A percentile compares a stretch with the other conserved stretches of the same genome.
Conservation (phyloP, 2,888 invertebrate species). For the Drosophila merina region DNA sequence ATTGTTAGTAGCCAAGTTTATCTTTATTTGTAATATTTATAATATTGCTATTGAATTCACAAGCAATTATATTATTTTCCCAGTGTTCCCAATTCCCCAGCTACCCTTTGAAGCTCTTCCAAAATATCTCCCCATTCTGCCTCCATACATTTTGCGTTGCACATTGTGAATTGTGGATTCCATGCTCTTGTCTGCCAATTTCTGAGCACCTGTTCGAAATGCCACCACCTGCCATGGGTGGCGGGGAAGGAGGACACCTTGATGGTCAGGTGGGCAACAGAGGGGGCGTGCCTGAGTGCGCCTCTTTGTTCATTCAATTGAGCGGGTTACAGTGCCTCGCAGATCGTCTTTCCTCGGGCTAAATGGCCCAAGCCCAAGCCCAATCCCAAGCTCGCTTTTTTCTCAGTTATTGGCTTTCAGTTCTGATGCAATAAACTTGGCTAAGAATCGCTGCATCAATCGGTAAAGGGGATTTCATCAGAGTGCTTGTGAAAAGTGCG, state of each 20-base stretch:
- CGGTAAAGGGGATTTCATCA: conserved; percentile 17
- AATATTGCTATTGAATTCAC: not conserved
- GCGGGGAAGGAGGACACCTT: not conserved
- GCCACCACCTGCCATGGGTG: conserved; percentile 33
- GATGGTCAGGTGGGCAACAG: not conserved
- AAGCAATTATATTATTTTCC: not conserved
- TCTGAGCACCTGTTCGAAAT: conserved; percentile 39
- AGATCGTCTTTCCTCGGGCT: conserved; percentile 32
- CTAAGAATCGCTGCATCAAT: conserved; percentile 59
- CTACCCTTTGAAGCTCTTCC: not conserved
- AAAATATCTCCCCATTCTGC: conserved; percentile 20
- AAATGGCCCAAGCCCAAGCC: conserved; percentile 50
- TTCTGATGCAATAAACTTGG: conserved; percentile 66
- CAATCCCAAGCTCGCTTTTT: conserved; percentile 32
- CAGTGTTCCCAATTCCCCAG: conserved; percentile 8
- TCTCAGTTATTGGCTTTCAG: conserved; percentile 64
- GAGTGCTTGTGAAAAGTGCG: conserved; percentile 40
- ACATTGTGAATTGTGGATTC: conserved; percentile 20
- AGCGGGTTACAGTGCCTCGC: conserved; percentile 53
- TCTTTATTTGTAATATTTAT: too few relatives aligned
- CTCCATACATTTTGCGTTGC: conserved; percentile 27
- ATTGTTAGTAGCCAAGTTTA: too few relatives aligned
- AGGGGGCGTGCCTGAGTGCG: conserved; percentile 30
- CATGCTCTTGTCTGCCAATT: conserved; percentile 34
- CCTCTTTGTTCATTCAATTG: conserved; percentile 68